phyloP scores from a whole-genome alignment of 2,113 vertebrate genomes.

The Sturnira hondurensis region DNA sequence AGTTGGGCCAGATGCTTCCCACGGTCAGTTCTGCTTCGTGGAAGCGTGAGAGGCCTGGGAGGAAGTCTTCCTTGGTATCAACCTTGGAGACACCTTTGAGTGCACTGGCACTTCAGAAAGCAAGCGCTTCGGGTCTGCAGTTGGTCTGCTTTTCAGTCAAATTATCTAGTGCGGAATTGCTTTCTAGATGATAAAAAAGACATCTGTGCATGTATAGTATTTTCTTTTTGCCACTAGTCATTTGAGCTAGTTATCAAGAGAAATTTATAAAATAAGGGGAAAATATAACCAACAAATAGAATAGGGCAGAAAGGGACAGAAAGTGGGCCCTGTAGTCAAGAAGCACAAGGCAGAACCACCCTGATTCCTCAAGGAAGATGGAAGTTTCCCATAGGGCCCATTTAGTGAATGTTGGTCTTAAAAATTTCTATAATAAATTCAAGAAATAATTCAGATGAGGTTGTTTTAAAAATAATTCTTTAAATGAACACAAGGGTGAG shows the following conservation, averaged over 20 bases:
- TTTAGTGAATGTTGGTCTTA: neutral
- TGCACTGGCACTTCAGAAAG: neutral
- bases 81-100: neutral
- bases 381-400: neutral
- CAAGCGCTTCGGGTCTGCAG: neutral
- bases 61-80: neutral
- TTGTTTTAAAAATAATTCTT: neutral
- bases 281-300: neutral
- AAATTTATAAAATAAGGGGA: neutral
- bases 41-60: neutral
- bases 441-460: neutral
- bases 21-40: neutral
- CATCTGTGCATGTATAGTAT: neutral
- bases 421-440: neutral
- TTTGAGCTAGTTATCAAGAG: neutral
- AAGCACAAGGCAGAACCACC: neutral
- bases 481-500: neutral
- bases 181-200: neutral
- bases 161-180: neutral
- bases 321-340: neutral
- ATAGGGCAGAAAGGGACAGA: neutral
- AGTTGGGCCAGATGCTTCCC: neutral
- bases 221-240: neutral
- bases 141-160: neutral
- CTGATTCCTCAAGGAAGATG: neutral